These are phyloP conservation scores for Hypanus sabinus DNA, from an alignment of 2,113 vertebrate species.

Conservation along the genomic window DNA sequence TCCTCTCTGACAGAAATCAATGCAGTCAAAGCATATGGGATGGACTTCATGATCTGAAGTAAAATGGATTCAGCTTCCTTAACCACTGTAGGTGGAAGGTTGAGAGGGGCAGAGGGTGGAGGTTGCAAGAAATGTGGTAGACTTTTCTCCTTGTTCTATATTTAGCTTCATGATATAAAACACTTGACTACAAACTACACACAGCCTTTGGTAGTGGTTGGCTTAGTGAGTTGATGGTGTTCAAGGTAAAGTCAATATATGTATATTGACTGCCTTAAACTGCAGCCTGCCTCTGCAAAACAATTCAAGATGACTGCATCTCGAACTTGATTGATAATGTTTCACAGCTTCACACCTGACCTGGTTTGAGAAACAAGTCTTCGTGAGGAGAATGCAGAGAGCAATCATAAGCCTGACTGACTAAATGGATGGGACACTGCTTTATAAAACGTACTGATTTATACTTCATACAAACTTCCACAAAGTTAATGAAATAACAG, in stretches of 20 bases:
- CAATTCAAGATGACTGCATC: not conserved
- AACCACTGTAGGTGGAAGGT: not conserved
- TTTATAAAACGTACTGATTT: constrained; percentile 9
- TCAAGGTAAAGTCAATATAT: not conserved
- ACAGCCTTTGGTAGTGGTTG: not conserved
- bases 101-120: too few species aligned
- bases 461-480: constrained; percentile 13
- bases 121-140: not conserved
- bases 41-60: not conserved
- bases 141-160: not conserved
- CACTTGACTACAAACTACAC: not conserved
- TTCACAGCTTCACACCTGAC: constrained; percentile 15
- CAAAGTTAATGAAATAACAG: constrained; percentile 20
- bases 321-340: constrained; percentile 23
- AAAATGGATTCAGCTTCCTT: not conserved
- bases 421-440: constrained; percentile 5
- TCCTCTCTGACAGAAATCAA: not conserved
- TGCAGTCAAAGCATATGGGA: not conserved
- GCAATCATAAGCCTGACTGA: constrained; percentile 30
- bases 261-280: not conserved
- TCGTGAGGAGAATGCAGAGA: not conserved
- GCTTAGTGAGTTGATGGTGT: not conserved
- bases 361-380: constrained; percentile 24
- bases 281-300: not conserved
- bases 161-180: not conserved